phyloP scores from a whole-genome alignment of 2,888 invertebrate genomes.

The Phortica okadai region DNA sequence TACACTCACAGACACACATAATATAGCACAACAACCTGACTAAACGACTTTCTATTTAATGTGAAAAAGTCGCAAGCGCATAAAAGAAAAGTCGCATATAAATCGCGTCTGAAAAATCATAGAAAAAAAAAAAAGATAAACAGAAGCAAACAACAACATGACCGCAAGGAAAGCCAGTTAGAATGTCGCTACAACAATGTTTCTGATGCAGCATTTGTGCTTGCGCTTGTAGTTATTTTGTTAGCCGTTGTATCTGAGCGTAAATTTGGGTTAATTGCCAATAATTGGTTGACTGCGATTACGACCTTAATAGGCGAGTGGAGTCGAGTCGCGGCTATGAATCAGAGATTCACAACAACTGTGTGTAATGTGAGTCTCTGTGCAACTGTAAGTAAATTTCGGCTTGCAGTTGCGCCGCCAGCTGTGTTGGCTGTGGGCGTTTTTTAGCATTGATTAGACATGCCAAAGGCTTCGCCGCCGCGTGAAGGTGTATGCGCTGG shows the following conservation, averaged over 20 bases:
- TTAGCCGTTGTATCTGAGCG: neutral
- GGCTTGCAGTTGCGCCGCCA: neutral
- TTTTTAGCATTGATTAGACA: neutral
- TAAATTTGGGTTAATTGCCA: conserved; percentile 42
- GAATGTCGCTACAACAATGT: conserved; percentile 3
- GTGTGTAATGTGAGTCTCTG: neutral
- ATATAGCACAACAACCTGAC: neutral
- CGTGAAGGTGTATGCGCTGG: neutral
- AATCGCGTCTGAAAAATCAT: conserved; percentile 37
- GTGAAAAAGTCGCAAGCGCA: conserved; percentile 20
- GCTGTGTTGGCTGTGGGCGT: neutral
- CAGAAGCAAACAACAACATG: conserved; percentile 27
- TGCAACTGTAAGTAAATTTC: neutral
- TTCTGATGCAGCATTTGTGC: neutral
- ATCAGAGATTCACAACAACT: too few relatives aligned
- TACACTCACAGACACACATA: neutral
- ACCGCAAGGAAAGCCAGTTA: conserved; percentile 9
- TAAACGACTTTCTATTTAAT: conserved; percentile 53
- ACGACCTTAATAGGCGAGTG: neutral
- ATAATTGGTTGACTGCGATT: conserved; percentile 51
- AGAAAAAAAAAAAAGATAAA: conserved; percentile 26
- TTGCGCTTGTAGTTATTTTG: neutral
- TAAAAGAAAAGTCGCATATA: conserved; percentile 6
- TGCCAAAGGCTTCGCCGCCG: neutral
- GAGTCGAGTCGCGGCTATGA: neutral